Conservation (phyloP, 2,888 invertebrate genomes). For the Sarcophaga subvicina region DNA sequence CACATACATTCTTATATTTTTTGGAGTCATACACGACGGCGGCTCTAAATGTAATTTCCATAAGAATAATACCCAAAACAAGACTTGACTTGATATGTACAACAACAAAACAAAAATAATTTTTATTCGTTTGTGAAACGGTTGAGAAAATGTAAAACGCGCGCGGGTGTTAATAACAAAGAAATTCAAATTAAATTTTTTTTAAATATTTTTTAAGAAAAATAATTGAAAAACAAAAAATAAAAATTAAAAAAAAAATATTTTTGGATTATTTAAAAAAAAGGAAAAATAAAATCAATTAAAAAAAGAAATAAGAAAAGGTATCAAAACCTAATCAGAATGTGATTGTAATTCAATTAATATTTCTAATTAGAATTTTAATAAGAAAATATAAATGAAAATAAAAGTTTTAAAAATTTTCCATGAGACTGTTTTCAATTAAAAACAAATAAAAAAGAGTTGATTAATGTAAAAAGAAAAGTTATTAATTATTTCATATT, state of each 20-base stretch:
- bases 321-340: not conserved
- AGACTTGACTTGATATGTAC: conserved; percentile 60
- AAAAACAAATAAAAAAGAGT: too few relatives aligned
- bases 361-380: not conserved
- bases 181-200: conserved; percentile 19
- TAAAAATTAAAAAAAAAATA: not conserved
- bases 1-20: conserved; percentile 2
- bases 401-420: too few relatives aligned
- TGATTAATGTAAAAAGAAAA: too few relatives aligned
- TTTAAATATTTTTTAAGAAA: not conserved
- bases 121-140: conserved; percentile 52
- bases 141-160: conserved; percentile 50
- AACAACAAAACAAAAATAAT: conserved; percentile 43
- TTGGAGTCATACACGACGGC: not conserved
- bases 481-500: too few relatives aligned
- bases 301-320: not conserved
- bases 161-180: conserved; percentile 63
- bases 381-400: not conserved
- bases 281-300: not conserved
- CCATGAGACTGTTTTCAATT: too few relatives aligned
- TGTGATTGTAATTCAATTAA: not conserved
- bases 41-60: not conserved
- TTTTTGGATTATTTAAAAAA: not conserved
- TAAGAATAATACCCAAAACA: conserved; percentile 46
- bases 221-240: not conserved